phyloP scores from a whole-genome alignment of 1,140 invertebrate species.

The Drosophila miranda region DNA sequence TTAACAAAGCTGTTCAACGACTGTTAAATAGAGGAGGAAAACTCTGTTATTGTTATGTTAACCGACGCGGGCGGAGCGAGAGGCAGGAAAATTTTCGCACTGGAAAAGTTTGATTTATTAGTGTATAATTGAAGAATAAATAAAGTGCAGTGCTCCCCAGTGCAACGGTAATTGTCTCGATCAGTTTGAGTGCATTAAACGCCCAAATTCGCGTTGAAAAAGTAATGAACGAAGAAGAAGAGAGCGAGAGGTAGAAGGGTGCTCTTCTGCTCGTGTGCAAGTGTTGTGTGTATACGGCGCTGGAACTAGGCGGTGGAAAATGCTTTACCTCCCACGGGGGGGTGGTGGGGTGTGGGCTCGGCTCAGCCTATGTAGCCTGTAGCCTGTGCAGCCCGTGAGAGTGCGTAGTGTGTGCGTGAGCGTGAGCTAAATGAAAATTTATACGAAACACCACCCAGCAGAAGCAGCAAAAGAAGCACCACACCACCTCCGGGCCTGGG shows the following conservation, averaged over 20 bases:
- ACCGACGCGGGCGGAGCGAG: neutral
- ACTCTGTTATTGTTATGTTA: constrained; percentile 20
- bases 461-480: too few species aligned
- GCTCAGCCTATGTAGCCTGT: constrained; percentile 45
- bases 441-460: constrained; percentile 40
- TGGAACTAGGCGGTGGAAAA: constrained; percentile 78
- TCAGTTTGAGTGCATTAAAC: constrained; percentile 10
- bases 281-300: constrained; percentile 76
- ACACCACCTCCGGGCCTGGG: constrained; percentile 31
- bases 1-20: neutral
- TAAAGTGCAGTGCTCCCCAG: constrained; percentile 58
- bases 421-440: constrained; percentile 75
- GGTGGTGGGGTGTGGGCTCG: constrained; percentile 26
- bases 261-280: constrained; percentile 39
- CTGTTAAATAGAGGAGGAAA: constrained; percentile 14
- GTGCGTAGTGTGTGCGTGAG: constrained; percentile 57
- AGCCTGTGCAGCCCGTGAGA: constrained; percentile 46
- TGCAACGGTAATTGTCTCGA: constrained; percentile 62
- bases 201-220: constrained; percentile 5
- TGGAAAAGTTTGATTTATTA: constrained; percentile 64
- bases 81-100: constrained; percentile 33
- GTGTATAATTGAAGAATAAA: constrained; percentile 48
- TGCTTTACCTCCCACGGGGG: constrained; percentile 49
- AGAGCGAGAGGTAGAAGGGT: constrained; percentile 10
- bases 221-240: constrained; percentile 34